phyloP scores from a whole-genome alignment of 2,888 invertebrate genomes.

The Temnothorax unifasciatus region DNA sequence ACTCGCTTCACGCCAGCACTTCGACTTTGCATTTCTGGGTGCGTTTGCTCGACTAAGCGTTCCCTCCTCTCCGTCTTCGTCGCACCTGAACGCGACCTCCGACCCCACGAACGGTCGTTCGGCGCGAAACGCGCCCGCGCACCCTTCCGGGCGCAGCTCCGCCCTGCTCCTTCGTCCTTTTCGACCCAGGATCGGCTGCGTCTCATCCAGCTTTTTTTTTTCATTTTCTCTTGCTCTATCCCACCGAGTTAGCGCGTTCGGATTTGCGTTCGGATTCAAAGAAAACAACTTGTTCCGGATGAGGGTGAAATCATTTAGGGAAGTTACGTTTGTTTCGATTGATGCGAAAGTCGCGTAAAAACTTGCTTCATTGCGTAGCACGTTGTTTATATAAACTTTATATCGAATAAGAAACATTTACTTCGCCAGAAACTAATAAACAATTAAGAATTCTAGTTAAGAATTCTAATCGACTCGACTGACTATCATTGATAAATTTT shows the following conservation, averaged over 20 bases:
- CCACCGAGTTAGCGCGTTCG: neutral
- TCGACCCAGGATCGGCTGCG: constrained; percentile 64
- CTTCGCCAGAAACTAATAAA: too few relatives aligned
- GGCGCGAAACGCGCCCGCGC: constrained; percentile 79
- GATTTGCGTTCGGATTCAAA: neutral
- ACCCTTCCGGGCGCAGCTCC: constrained; percentile 85
- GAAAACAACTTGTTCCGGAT: neutral
- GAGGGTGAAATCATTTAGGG: neutral
- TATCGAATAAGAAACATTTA: neutral
- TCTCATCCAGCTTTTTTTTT: constrained; percentile 34
- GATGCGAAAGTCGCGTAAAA: neutral
- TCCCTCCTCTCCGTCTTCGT: constrained; percentile 78
- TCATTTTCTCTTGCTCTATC: constrained; percentile 9
- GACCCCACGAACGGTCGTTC: constrained; percentile 78
- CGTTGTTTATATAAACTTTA: neutral
- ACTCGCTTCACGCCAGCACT: constrained; percentile 74
- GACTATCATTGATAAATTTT: neutral
- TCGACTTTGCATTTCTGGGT: constrained; percentile 79
- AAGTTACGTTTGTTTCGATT: neutral
- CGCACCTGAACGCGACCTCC: constrained; percentile 80
- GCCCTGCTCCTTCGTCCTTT: constrained; percentile 81
- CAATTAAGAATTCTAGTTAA: too few relatives aligned
- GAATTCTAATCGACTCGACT: too few relatives aligned
- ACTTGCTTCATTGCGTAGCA: neutral
- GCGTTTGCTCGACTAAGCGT: constrained; percentile 75